Evolutionary conservation across 2,888 invertebrate species (phyloP), one percentile per base, ranked within the genome.

Genomic region (Caenorhabditis zanzibari): DNA sequence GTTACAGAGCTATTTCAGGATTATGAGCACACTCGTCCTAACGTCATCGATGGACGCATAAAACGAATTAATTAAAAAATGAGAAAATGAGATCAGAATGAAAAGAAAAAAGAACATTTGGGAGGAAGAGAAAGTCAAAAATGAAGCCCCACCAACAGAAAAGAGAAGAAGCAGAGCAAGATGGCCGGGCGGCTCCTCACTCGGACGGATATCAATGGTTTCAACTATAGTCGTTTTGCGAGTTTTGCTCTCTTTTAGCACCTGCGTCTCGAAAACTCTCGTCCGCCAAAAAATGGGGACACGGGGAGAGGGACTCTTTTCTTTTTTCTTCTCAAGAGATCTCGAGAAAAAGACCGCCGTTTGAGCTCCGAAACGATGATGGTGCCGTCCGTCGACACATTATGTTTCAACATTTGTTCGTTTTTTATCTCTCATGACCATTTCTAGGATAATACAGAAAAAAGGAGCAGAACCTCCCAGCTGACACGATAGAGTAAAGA

Each of bases 201-300:
- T 75, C 76, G 59, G 68, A 69, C 77, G 77, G 77, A 77, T 77
- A 77, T 77, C 77, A 77, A 77, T 77, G 77, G 71, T 77, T 77
- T 77, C 77, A 77, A 77, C 77, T 77, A 77, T 77, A 77, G 77
- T 77, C 77, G 71, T 77, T 77, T 77, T 71, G 77, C 77, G 77
- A 77, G 77, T 77, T 77, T 77, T 77, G 77, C 77, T 77, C 77
- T 77, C 71, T 71, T 77, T 77, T 41, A 41, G 69, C 71, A 77
- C 77, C 77, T 77, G 77, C 77, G 77, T 77, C 77, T 77, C 71
- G 69, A 61, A 19, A 49, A 49, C 69, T 77, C 71, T 69, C 71
- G 77, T 12, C 63, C 63, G 26, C 77, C 76, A 76, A 76, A 76
- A 76, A 76, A 69, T 68, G 75, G 47, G 66, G 75, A 75, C 75